phyloP scores from a whole-genome alignment of 1,140 invertebrate species.

The Tetragnatha versicolor region DNA sequence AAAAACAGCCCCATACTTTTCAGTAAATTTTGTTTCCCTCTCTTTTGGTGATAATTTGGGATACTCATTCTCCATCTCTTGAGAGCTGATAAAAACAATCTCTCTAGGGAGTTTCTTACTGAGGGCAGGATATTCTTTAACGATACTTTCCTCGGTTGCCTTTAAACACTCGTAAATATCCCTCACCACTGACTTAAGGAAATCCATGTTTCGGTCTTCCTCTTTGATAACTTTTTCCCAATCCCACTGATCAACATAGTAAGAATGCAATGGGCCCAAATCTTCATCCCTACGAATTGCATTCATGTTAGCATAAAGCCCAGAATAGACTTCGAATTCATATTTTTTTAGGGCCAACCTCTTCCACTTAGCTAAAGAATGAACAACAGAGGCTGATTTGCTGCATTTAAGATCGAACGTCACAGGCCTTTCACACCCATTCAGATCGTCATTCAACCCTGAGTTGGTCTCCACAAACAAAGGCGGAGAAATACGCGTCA shows the following conservation, averaged over 20 bases:
- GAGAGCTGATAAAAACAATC: conserved; percentile 2
- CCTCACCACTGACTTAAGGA: not conserved
- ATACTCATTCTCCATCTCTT: conserved; percentile 18
- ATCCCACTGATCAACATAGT: conserved; percentile 34
- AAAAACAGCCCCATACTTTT: conserved; percentile 19
- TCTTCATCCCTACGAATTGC: conserved; percentile 33
- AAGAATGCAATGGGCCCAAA: conserved; percentile 9
- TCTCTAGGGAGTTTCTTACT: not conserved
- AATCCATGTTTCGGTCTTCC: conserved; percentile 12
- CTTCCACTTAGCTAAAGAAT: conserved; percentile 24
- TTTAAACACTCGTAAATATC: conserved; percentile 16
- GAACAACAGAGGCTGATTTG: conserved; percentile 1
- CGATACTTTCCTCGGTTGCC: not conserved
- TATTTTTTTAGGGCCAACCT: conserved; percentile 24
- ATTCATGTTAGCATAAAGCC: conserved; percentile 25
- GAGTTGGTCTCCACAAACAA: conserved; percentile 23
- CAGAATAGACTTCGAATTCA: not conserved
- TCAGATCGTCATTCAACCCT: conserved; percentile 29
- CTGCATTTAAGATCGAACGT: conserved; percentile 10
- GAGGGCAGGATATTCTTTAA: not conserved
- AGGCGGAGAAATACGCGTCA: conserved; percentile 7
- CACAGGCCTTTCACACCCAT: conserved; percentile 22
- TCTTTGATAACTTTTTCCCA: conserved; percentile 35
- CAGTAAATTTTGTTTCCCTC: not conserved
- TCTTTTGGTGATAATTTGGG: not conserved